Base-by-base conservation (phyloP, 2,797 vertebrate genomes). In the Alcedo atthis region DNA sequence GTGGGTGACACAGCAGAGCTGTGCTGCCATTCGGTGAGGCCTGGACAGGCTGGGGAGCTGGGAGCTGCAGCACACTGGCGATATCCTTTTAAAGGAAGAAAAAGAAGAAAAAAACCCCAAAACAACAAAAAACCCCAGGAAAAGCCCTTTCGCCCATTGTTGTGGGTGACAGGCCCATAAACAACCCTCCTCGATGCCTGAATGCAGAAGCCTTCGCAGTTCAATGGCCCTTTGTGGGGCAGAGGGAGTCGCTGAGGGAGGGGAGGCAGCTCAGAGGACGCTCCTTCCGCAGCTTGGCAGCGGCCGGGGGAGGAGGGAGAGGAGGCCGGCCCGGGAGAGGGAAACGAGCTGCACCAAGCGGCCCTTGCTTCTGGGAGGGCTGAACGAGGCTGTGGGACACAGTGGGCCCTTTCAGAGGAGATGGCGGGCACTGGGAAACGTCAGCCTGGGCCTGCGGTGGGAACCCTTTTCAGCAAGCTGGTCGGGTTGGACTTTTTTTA, bases 361-460 rank as follows among this genome's bases (percentile, higher is more conserved):
- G 63, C 78, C 66, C 83, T 71, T 63, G 58, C 75, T 88, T 49
- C 67, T 22, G 73, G 0, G 8, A 19, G 1, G 6, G 12, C 75
- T 87, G 62, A 12, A 19, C 49, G 74, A 32, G 54, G 76, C 25
- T 6, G 35, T 0, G 7, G 74, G 54, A 87, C 91, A 93, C 83
- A 93, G 91, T 70, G 73, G 75, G 4, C 70, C 80, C 88, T 95
- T 85, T 93, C 61, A 93, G 67, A 75, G 58, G 35, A 35, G 57
- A 11, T 17, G 87, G 37, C 28, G 13, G 4, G 71, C 12, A 22
- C 75, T 87, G 75, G 85, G 55, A 79, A 68, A 22, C 1, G 15
- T 28, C 55, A 25, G 75, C 57, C 78, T 6, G n/a, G 66, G 42
- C 62, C 42, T 6, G 40, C 2, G 3, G 62, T n/a, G 64, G 55